Evolutionary conservation across 2,888 invertebrate species (phyloP), one percentile per base, ranked within the genome.

Genomic region (Hypselothyrea guttata): DNA sequence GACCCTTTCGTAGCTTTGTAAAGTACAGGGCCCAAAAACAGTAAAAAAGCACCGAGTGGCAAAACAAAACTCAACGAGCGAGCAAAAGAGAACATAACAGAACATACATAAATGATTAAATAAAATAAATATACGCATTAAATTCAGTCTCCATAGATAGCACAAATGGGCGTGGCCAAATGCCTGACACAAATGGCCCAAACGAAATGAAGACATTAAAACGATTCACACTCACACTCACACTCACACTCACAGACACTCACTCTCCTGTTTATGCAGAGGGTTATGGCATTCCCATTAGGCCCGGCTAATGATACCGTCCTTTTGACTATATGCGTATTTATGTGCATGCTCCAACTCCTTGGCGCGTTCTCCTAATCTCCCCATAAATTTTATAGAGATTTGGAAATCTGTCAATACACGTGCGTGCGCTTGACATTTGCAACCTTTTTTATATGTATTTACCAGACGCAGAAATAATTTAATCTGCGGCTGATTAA

Each of bases 91-190:
- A 35, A 41, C n/a, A 13, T 2, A 5, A 7, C 7, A 8, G 48
- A 33, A 51, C 45, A 12, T 48, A 53, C 49, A 69, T 60, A 70
- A 65, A 70, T 65, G 60, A 65, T 57, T 30, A 60, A 61, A 57
- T 51, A 33, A 62, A 49, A 74, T 71, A 75, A 74, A 74, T 74
- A 68, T 68, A 64, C 71, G 67, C 67, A 71, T 71, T 74, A 55
- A 65, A 65, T 52, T 48, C 51, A 55, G 51, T 52, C 18, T 16
- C 3, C 15, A 7, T 16, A 5, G n/a, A 1, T n/a, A 1, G 47
- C 9, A 4, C 9, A 4, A 4, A 11, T 9, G 34, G 41, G 31
- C 31, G 41, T 35, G 45, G 27, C 56, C 45, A 13, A 38, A 28
- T 7, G 47, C 41, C 47, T 42, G 47, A 12, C 12, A 31, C 49